These are phyloP conservation scores for Koerneria pararmatus DNA, from an alignment of 2,888 invertebrate genomes.

Conservation along the genomic window DNA sequence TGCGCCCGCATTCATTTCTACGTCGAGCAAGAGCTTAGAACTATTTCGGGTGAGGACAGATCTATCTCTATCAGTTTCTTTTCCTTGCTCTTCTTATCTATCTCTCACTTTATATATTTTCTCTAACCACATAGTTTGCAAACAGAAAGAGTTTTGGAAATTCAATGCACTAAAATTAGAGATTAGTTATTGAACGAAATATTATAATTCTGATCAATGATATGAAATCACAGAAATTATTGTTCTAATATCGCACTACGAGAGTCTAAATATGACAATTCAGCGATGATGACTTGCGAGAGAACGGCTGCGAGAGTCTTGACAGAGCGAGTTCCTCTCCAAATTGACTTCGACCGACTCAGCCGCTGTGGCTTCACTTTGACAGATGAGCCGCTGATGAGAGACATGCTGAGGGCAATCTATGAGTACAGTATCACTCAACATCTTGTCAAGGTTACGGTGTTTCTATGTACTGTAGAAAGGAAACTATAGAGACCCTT, in stretches of 20 bases:
- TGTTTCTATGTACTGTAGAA: no score
- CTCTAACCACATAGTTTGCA: no score
- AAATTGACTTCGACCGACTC: conserved; percentile 37
- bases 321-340: conserved; percentile 33
- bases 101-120: no score
- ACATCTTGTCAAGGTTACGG: conserved; percentile 38
- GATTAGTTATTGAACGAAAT: no score
- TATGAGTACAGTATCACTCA: conserved; percentile 44
- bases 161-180: no score
- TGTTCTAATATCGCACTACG: no score
- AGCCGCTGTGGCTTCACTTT: conserved; percentile 33
- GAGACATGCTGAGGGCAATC: conserved; percentile 45
- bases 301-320: conserved; percentile 33
- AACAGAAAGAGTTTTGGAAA: no score
- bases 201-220: no score
- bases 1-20: conserved; percentile 34
- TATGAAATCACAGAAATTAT: no score
- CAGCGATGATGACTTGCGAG: conserved; percentile 44
- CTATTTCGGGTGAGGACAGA: not conserved
- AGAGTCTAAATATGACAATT: conserved; percentile 3
- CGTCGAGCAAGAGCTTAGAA: conserved; percentile 34
- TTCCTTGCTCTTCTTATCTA: no score
- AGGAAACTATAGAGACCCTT: no score
- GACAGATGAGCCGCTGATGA: conserved; percentile 50
- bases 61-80: not conserved